Base-by-base conservation (phyloP, 1,140 invertebrate species). In the Bombus ignitus region DNA sequence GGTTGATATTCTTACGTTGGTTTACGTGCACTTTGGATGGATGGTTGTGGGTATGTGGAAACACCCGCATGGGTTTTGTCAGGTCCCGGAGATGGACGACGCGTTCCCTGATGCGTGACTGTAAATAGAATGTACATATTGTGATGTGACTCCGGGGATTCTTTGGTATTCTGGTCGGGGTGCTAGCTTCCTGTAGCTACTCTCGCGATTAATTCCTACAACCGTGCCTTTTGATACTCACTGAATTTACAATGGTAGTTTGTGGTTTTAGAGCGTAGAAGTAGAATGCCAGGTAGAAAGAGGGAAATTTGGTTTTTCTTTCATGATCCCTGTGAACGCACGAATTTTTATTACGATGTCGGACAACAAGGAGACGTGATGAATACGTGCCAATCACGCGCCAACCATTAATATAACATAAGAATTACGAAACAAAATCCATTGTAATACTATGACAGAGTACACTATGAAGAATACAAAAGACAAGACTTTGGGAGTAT, bases 91-190 rank as follows among this genome's bases (percentile, higher is more conserved):
- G 65, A 80, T 39, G 32, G 32, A 80, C 78, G 78, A 62, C 65
- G 65, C 3, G 44, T 80, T 6, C 37, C 75, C 68, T 10, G 18
- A 25, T n/a, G 25, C 28, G 57, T 18, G 75, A 62, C 39, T 82
- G 32, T 57, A 37, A 47, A 74, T 47, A 75, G 72, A 73, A 74
- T 8, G 75, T n/a, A 57, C 32, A 62, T 37, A 9, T 35, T 28
- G 28, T 22, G 39, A 28, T 42, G 44, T 53, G 44, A 32, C 32
- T 28, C 71, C 71, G 71, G 15, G 10, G 44, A 75, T 75, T 25
- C 42, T 75, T 77, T 77, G 35, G 35, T 65, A 77, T 77, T 77
- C 53, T 15, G 57, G 57, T n/a, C 75, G 28, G 59, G 73, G 73
- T 35, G 73, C n/a, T 9, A 35, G 57, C 39, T 77, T 77, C 75